Evolutionary conservation across 2,888 invertebrate genomes (phyloP).

Genomic region (Cantharis rufa): DNA sequence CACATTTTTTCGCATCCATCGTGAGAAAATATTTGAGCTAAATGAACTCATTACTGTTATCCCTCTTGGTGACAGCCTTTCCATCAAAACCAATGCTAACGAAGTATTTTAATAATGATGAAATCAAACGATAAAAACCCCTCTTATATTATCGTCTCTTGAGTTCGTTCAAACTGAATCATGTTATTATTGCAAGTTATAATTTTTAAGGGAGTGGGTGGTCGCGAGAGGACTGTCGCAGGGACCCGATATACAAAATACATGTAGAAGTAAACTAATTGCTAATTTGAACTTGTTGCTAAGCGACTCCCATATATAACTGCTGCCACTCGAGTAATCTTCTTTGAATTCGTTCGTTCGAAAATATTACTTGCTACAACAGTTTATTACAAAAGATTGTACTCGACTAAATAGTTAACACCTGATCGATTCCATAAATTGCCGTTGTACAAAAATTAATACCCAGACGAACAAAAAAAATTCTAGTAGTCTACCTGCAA

Average conservation of each 20-base stretch:
- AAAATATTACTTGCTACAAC: constrained; percentile 40
- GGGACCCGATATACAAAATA: constrained; percentile 43
- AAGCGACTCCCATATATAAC: constrained; percentile 50
- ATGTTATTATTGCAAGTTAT: constrained; percentile 38
- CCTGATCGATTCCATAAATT: constrained; percentile 29
- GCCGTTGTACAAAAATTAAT: not conserved
- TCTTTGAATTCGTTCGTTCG: constrained; percentile 43
- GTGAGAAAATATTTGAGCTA: constrained; percentile 2
- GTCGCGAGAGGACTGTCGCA: not conserved
- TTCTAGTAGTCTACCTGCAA: not conserved
- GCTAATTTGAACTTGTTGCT: constrained; percentile 53
- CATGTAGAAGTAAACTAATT: constrained; percentile 51
- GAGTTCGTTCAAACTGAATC: constrained; percentile 34
- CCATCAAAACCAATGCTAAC: constrained; percentile 20
- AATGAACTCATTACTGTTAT: constrained; percentile 9
- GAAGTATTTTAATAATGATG: constrained; percentile 34
- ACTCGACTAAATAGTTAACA: constrained; percentile 34
- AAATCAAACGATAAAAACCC: constrained; percentile 37
- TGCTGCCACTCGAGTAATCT: constrained; percentile 37
- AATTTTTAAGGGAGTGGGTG: constrained; percentile 24
- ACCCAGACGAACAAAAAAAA: not conserved
- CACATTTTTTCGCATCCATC: not conserved
- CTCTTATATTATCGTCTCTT: constrained; percentile 33
- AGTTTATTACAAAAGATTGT: constrained; percentile 26
- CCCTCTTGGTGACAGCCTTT: constrained; percentile 9